Percentiles rank a stretch among this genome's conserved stretches.
phyloP scores from a whole-genome alignment of 64 coral and sea anemone species.

The Pocillopora verrucosa region DNA sequence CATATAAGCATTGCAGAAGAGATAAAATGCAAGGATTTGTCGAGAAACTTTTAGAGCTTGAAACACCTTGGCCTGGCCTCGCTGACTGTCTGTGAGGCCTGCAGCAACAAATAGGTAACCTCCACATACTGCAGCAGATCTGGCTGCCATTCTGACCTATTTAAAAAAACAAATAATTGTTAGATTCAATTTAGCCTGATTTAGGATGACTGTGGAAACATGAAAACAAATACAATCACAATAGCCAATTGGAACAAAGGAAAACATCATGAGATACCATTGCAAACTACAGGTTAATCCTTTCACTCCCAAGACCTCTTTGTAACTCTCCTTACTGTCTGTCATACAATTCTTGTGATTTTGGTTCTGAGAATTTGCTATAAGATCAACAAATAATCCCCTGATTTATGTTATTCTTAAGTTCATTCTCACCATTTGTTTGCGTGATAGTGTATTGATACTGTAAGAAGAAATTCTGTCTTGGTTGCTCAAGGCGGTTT shows the following conservation, averaged over 20 bases:
- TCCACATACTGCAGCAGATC: slow-evolving; percentile 67
- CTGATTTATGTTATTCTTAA: too few species aligned
- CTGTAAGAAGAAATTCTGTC: too few species aligned
- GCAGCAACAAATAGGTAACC: slow-evolving; percentile 90
- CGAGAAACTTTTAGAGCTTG: slow-evolving; percentile 79
- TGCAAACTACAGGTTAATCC: not conserved
- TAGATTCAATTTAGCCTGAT: not conserved
- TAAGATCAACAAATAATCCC: too few species aligned
- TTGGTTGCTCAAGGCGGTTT: too few species aligned
- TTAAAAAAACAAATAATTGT: not conserved
- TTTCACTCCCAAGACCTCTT: too few species aligned
- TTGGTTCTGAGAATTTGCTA: too few species aligned
- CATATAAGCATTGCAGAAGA: slow-evolving; percentile 91
- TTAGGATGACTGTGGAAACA: not conserved
- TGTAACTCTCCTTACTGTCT: too few species aligned
- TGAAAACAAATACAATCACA: too few species aligned
- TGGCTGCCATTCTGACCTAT: slow-evolving; percentile 77
- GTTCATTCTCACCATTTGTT: too few species aligned
- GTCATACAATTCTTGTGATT: too few species aligned
- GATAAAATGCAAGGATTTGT: slow-evolving; percentile 73
- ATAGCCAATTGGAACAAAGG: too few species aligned
- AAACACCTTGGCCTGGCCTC: slow-evolving; percentile 35
- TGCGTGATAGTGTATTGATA: too few species aligned
- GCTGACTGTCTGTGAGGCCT: slow-evolving; percentile 72
- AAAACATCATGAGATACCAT: not conserved